phyloP scores from a whole-genome alignment of 2,888 invertebrate species.

The Falcaria lacertinaria region DNA sequence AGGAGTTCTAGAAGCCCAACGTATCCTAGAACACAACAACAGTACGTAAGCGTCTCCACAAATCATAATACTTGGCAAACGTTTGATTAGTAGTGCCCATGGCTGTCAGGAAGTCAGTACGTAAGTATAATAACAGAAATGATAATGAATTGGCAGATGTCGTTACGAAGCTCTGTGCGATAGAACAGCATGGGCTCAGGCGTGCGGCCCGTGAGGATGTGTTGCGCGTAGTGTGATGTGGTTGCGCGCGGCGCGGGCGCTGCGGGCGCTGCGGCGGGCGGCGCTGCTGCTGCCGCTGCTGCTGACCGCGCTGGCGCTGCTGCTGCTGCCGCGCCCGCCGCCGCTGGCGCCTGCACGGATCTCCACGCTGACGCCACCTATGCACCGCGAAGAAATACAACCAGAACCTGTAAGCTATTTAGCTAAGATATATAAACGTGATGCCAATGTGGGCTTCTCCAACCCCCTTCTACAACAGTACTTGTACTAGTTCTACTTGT shows the following conservation, averaged over 20 bases:
- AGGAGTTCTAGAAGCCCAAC: too few relatives aligned
- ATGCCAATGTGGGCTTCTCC: too few relatives aligned
- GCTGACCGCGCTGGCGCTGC: conserved; percentile 73
- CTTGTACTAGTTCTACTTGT: too few relatives aligned
- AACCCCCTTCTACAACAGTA: too few relatives aligned
- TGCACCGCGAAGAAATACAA: conserved; percentile 31
- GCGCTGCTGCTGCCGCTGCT: conserved; percentile 73
- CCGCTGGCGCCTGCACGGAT: conserved; percentile 36
- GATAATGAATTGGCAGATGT: background rate
- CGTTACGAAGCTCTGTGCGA: background rate
- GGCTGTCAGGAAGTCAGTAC: too few relatives aligned
- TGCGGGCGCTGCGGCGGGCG: conserved; percentile 63
- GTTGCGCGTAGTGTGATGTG: conserved; percentile 46
- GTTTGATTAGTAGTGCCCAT: too few relatives aligned
- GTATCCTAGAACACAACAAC: too few relatives aligned
- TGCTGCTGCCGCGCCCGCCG: conserved; percentile 68
- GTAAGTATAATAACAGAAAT: too few relatives aligned
- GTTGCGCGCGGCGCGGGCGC: conserved; percentile 61
- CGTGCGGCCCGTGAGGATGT: conserved; percentile 18
- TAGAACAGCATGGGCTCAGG: conserved; percentile 22
- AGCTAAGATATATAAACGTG: too few relatives aligned
- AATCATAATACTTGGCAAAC: too few relatives aligned
- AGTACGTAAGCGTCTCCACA: too few relatives aligned
- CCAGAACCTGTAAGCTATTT: conserved; percentile 37
- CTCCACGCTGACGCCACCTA: conserved; percentile 25